Evolutionary conservation across 2,888 invertebrate species (phyloP).

Genomic region (Pasiphila rectangulata): DNA sequence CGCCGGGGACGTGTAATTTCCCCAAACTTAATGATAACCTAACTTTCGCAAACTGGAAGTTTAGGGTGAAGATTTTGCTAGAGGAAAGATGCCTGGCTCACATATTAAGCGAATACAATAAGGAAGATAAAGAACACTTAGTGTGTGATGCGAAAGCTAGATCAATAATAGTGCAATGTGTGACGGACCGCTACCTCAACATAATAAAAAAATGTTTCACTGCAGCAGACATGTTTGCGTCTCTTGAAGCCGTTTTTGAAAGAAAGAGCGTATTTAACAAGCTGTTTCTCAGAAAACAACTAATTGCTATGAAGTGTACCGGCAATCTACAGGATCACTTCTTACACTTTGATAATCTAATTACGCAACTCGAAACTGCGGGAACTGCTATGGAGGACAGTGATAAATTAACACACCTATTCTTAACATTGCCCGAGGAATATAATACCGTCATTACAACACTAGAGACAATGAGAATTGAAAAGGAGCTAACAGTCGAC

Average conservation of each 20-base stretch:
- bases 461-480: too few species aligned
- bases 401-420: too few species aligned
- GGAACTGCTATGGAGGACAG: too few species aligned
- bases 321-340: background rate
- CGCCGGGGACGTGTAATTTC: too few species aligned
- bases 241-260: conserved; percentile 20
- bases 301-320: conserved; percentile 9
- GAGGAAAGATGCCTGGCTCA: conserved; percentile 1
- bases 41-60: background rate
- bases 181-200: conserved; percentile 17
- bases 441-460: too few species aligned
- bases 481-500: too few species aligned
- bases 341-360: conserved; percentile 14
- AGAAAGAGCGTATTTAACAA: conserved; percentile 26
- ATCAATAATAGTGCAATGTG: conserved; percentile 20
- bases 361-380: conserved; percentile 8
- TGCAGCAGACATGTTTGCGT: conserved; percentile 20
- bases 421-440: too few species aligned
- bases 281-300: conserved; percentile 17
- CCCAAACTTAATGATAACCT: too few species aligned
- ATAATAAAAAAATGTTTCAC: conserved; percentile 18
- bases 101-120: background rate
- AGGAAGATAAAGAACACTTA: background rate
- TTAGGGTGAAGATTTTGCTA: background rate
- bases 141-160: conserved; percentile 5